Base-by-base conservation (phyloP, 2,888 invertebrate species). In the Geophilus truncorum region DNA sequence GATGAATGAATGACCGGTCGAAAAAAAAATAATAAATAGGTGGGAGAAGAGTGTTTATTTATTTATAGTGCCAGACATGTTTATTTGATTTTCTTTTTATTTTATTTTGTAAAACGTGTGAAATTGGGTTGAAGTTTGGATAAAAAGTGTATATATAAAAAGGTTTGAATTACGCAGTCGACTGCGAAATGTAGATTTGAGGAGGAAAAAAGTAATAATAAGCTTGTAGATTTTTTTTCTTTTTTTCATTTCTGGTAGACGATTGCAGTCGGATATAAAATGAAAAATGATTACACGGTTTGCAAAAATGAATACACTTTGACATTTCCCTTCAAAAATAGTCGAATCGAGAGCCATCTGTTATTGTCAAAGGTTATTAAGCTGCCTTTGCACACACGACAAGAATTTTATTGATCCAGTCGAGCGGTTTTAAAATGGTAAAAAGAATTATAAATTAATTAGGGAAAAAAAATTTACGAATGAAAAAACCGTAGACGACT, bases 331-430 rank as follows among this genome's bases (percentile, higher is more conserved):
- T 25, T 62, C 10, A 45, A n/a, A 45, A 45, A 45, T 45, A 45
- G 45, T 45, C 45, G 45, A 45, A 62, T 62, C 25, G 62, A 62
- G 62, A 62, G 62, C 62, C 62, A 62, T 62, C 62, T 62, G 62
- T 62, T 62, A 62, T 62, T 62, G 62, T 62, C 62, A 62, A 25
- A 62, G 62, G 62, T 25, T 62, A 62, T 62, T 62, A 62, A 62
- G 62, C 62, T 62, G 23, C 25, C 62, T 25, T 12, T 62, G 62
- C 25, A 25, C 62, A 62, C 45, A 25, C 10, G 62, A 62, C 62
- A 62, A 62, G 25, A 23, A 23, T 62, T 9, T 1, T 62, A 62
- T 62, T 62, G 62, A 62, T 62, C 25, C 25, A 23, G 18, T 5
- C 18, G 32, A 32, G n/a, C n/a, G 62, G 62, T 23, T 62, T 62